A percentile compares a stretch with the other conserved stretches of the same genome.
Conservation (phyloP, 2,113 vertebrate genomes). For the Lasiurus borealis region DNA sequence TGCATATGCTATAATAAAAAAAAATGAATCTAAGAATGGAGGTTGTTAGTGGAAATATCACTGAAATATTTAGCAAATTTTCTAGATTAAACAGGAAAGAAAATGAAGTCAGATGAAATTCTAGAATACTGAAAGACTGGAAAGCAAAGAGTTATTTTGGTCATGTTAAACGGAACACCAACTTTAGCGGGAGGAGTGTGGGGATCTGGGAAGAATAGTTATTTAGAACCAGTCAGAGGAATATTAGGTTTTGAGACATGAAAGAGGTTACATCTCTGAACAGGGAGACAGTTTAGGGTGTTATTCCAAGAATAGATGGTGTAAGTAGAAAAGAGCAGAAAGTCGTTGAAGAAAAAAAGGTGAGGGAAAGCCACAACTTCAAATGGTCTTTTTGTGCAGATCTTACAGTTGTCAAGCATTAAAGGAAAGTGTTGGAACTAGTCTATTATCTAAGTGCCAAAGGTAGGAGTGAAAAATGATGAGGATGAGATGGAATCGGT, state of each 20-base stretch:
- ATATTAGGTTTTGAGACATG: background rate
- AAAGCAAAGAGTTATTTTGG: background rate
- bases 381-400: background rate
- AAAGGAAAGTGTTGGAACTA: background rate
- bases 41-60: background rate
- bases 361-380: background rate
- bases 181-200: background rate
- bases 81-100: background rate
- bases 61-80: background rate
- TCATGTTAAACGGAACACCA: background rate
- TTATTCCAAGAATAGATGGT: conserved; percentile 14
- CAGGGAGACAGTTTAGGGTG: background rate
- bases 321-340: conserved; percentile 37
- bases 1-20: background rate
- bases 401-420: background rate
- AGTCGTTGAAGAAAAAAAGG: background rate
- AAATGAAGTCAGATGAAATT: background rate
- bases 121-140: background rate
- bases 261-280: background rate
- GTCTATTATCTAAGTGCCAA: background rate
- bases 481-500: background rate
- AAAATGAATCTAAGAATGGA: background rate
- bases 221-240: background rate
- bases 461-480: background rate
- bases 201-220: background rate